These are phyloP conservation scores for Oxyruncus cristatus DNA, from an alignment of 2,113 vertebrate species.

Conservation along the genomic window DNA sequence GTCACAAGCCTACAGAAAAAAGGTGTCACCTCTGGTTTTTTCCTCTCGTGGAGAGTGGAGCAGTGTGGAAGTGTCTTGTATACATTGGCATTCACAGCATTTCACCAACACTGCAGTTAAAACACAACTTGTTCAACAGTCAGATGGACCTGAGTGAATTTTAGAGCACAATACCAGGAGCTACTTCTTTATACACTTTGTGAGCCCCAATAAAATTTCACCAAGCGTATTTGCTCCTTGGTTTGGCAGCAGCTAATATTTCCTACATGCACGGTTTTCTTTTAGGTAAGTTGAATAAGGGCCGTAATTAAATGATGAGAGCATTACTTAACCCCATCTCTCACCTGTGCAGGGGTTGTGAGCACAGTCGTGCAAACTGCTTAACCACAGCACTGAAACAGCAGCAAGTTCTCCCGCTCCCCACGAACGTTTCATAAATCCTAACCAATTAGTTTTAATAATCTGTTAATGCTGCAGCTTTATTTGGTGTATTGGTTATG, in stretches of 20 bases:
- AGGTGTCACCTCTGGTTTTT: neutral
- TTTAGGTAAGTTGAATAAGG: neutral
- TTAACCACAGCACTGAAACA: neutral
- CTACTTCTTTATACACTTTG: neutral
- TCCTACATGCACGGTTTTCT: neutral
- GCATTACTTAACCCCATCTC: neutral
- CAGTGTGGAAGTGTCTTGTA: neutral
- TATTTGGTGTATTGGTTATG: neutral
- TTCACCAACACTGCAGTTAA: neutral
- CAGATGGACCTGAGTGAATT: neutral
- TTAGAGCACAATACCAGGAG: accelerated
- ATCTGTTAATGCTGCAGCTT: neutral
- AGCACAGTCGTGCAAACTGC: neutral
- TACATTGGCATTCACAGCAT: accelerated
- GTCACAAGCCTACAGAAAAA: neutral
- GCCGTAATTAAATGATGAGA: neutral
- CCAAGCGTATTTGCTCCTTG: neutral
- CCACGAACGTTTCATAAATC: neutral
- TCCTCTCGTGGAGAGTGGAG: neutral
- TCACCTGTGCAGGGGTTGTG: neutral
- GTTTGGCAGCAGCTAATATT: neutral
- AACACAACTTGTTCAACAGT: neutral
- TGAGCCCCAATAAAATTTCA: neutral
- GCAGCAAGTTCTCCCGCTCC: neutral
- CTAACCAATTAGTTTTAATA: neutral